Percentiles rank a stretch among this genome's conserved stretches.
Conservation (phyloP, 2,888 invertebrate genomes). For the Eupithecia tripunctaria region DNA sequence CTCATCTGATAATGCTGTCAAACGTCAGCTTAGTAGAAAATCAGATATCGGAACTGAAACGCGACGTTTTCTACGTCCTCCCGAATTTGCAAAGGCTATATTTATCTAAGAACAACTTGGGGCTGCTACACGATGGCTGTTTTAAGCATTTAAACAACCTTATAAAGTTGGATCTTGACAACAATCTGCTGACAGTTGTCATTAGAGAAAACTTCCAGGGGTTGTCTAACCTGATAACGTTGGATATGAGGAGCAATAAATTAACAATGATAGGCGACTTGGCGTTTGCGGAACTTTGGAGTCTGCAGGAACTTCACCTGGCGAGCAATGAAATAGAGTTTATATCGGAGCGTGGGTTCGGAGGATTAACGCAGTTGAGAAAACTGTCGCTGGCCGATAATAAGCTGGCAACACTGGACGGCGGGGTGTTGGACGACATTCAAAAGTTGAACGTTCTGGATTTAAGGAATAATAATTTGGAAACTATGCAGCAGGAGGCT, state of each 20-base stretch:
- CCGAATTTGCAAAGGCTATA: slow-evolving; percentile 89
- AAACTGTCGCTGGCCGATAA: slow-evolving; percentile 91
- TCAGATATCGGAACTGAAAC: slow-evolving; percentile 89
- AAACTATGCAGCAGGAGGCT: slow-evolving; percentile 89
- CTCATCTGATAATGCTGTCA: slow-evolving; percentile 88
- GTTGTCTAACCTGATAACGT: slow-evolving; percentile 87
- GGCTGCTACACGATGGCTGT: slow-evolving; percentile 93
- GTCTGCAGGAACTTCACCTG: slow-evolving; percentile 88
- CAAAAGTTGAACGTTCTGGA: slow-evolving; percentile 89
- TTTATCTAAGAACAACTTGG: slow-evolving; percentile 93
- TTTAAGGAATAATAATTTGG: slow-evolving; percentile 90
- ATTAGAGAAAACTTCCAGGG: slow-evolving; percentile 92
- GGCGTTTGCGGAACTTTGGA: slow-evolving; percentile 91
- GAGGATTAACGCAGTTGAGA: slow-evolving; percentile 89
- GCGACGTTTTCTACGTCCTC: slow-evolving; percentile 90
- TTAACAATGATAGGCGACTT: slow-evolving; percentile 92
- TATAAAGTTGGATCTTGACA: slow-evolving; percentile 91
- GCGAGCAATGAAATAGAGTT: slow-evolving; percentile 89
- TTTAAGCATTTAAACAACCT: slow-evolving; percentile 90
- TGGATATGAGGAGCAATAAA: slow-evolving; percentile 90
- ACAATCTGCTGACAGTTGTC: slow-evolving; percentile 89
- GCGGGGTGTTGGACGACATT: slow-evolving; percentile 88
- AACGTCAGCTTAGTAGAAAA: slow-evolving; percentile 90
- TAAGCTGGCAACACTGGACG: slow-evolving; percentile 88
- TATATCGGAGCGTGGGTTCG: slow-evolving; percentile 90